A percentile compares a stretch with the other conserved stretches of the same genome.
Conservation (phyloP, 2,888 invertebrate genomes). For the Myathropa florea region DNA sequence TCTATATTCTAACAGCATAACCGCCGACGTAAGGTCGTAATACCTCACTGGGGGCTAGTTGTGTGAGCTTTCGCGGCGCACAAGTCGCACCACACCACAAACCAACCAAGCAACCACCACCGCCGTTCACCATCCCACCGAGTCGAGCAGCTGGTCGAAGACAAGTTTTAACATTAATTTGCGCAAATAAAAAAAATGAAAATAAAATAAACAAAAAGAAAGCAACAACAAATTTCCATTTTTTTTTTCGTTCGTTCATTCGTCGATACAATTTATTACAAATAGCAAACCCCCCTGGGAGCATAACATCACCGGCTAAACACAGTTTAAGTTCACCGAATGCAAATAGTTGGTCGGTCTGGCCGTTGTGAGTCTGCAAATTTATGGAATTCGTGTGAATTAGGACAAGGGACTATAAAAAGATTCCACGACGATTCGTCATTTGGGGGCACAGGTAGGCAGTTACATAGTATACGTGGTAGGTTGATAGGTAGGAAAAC, state of each 20-base stretch:
- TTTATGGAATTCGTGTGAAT: constrained; percentile 32
- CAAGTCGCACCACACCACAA: not conserved
- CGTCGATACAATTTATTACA: constrained; percentile 38
- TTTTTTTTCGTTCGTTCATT: constrained; percentile 5
- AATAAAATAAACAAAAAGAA: not conserved
- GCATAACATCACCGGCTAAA: constrained; percentile 5
- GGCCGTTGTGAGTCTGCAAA: not conserved
- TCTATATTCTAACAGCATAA: constrained; percentile 32
- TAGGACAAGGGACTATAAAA: constrained; percentile 31
- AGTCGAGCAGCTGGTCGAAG: not conserved
- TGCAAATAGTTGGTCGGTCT: constrained; percentile 20
- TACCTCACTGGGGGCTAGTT: constrained; percentile 36
- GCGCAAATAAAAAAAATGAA: not conserved
- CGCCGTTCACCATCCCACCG: not conserved
- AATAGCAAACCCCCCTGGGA: not conserved
- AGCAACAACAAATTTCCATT: constrained; percentile 5
- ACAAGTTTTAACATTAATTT: constrained; percentile 24
- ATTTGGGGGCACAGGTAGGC: not conserved
- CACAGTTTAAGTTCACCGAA: constrained; percentile 24
- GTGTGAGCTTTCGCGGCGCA: constrained; percentile 28
- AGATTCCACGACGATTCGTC: constrained; percentile 13
- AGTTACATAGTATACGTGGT: not conserved
- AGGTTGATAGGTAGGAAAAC: not conserved
- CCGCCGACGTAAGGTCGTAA: constrained; percentile 7
- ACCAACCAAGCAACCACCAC: not conserved